phyloP scores from a whole-genome alignment of 2,797 vertebrate species.

The Cossypha polioptera region DNA sequence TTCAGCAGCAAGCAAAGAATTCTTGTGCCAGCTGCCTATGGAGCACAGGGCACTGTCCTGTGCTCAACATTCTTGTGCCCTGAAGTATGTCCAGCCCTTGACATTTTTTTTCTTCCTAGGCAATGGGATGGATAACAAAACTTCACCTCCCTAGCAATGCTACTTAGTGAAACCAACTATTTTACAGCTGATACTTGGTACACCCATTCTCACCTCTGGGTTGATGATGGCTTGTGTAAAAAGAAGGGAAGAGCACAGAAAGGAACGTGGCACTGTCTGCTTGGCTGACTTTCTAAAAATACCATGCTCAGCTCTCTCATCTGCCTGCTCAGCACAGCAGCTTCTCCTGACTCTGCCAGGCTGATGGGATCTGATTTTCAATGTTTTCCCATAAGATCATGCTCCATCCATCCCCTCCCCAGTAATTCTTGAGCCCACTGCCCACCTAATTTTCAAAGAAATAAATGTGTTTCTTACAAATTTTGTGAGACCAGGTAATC shows the following conservation, averaged over 20 bases:
- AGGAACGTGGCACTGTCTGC: not conserved
- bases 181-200: not conserved
- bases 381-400: not conserved
- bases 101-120: not conserved
- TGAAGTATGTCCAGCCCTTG: not conserved
- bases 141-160: rapidly evolving
- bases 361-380: not conserved
- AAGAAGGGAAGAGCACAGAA: not conserved
- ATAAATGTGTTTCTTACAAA: not conserved
- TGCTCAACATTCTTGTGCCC: not conserved
- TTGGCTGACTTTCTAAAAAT: not conserved
- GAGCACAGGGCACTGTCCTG: not conserved
- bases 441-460: not conserved
- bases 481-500: not conserved
- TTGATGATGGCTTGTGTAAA: not conserved
- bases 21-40: not conserved
- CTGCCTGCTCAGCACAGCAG: rapidly evolving
- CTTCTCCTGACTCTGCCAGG: not conserved
- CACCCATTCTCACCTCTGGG: not conserved
- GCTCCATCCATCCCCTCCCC: not conserved
- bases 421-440: not conserved
- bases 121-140: not conserved
- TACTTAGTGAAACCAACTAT: not conserved
- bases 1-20: not conserved
- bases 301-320: not conserved